Conservation (phyloP, 2,888 invertebrate species). For the Eledona agricola region DNA sequence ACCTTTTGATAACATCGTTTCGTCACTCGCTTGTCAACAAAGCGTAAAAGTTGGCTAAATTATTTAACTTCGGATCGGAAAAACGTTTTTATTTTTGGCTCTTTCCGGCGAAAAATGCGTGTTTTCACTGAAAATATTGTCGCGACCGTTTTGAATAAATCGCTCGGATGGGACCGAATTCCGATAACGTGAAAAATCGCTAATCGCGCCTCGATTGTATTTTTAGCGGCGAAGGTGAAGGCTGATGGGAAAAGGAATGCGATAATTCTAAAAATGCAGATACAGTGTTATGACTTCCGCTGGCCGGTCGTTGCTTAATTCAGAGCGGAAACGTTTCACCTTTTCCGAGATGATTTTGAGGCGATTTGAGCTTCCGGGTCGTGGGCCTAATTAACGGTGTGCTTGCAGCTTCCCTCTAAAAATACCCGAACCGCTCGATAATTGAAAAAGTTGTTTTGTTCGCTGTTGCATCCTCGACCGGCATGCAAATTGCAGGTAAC, state of each 20-base stretch:
- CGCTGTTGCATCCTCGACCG: no score
- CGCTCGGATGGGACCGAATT: not conserved
- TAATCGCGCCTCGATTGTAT: not conserved
- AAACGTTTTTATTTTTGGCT: slow-evolving; percentile 14
- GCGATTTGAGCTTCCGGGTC: slow-evolving; percentile 21
- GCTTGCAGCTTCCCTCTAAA: slow-evolving; percentile 13
- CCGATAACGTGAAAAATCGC: not conserved
- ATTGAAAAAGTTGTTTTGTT: no score
- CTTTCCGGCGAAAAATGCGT: slow-evolving; percentile 1
- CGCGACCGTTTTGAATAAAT: slow-evolving; percentile 3
- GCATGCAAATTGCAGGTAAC: slow-evolving; percentile 1
- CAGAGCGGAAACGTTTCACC: slow-evolving; percentile 26
- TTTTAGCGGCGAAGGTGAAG: slow-evolving; percentile 14
- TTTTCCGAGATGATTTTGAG: slow-evolving; percentile 16
- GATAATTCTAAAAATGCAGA: slow-evolving; percentile 16
- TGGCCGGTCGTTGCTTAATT: slow-evolving; percentile 15
- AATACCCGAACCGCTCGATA: slow-evolving; percentile 6
- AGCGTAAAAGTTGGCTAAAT: slow-evolving; percentile 16
- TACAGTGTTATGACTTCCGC: slow-evolving; percentile 23
- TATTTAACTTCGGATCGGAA: slow-evolving; percentile 8
- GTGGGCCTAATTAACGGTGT: slow-evolving; percentile 17
- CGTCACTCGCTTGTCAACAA: slow-evolving; percentile 3
- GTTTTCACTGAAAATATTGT: slow-evolving; percentile 20
- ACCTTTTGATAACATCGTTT: slow-evolving; percentile 15
- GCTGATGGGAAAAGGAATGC: slow-evolving; percentile 18